These are phyloP conservation scores for Drosophila sordidapex DNA, from an alignment of 2,888 invertebrate species.

Conservation along the genomic window DNA sequence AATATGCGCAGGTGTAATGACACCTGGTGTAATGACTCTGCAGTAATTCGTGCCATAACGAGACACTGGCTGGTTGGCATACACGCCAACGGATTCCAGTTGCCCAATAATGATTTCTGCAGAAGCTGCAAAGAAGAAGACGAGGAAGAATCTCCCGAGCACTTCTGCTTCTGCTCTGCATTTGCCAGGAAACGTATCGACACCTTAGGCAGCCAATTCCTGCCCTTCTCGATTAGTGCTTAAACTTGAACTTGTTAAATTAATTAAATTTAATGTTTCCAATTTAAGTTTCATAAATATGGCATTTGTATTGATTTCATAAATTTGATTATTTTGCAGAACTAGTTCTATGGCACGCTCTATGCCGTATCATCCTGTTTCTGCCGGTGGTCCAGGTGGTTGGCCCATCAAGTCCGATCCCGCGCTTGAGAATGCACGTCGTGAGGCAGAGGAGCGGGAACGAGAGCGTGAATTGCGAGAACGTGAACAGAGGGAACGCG, in stretches of 20 bases:
- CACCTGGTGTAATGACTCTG: no score
- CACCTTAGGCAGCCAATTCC: background rate
- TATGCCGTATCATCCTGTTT: slow-evolving; percentile 86
- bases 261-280: background rate
- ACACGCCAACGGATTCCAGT: no score
- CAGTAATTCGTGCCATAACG: no score
- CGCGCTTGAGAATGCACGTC: slow-evolving; percentile 86
- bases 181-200: background rate
- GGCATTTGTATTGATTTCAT: background rate
- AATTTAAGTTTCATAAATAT: background rate
- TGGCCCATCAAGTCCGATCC: slow-evolving; percentile 90
- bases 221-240: background rate
- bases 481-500: slow-evolving; percentile 84
- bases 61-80: no score
- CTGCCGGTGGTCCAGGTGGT: slow-evolving; percentile 84
- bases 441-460: slow-evolving; percentile 87
- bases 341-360: slow-evolving; percentile 86
- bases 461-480: slow-evolving; percentile 84
- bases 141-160: no score
- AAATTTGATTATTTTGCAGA: slow-evolving; percentile 23
- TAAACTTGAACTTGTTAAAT: background rate
- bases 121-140: no score
- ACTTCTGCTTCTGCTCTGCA: background rate
- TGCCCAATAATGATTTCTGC: no score
- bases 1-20: no score